These are phyloP conservation scores for Drosophila ananassae DNA, from an alignment of 1,140 invertebrate species.

Conservation along the genomic window DNA sequence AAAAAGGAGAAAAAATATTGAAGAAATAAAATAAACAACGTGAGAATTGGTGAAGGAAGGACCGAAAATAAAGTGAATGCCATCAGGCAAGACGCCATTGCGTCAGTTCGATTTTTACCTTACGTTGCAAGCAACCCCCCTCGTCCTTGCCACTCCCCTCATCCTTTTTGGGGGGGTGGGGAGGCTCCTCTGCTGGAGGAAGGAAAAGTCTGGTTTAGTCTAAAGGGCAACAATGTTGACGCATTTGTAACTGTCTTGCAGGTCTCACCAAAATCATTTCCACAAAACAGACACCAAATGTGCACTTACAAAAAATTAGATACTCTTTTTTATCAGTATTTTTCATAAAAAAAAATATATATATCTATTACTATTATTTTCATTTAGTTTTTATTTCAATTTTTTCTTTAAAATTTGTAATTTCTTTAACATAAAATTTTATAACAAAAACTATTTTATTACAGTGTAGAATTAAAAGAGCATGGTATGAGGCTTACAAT, in stretches of 20 bases:
- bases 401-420: too few relatives aligned
- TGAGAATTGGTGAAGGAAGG: conserved; percentile 17
- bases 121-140: background rate
- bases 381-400: too few relatives aligned
- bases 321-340: too few relatives aligned
- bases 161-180: too few relatives aligned
- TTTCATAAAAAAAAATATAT: too few relatives aligned
- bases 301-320: background rate
- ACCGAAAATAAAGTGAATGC: conserved; percentile 72
- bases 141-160: background rate
- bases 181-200: background rate
- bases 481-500: background rate
- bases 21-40: conserved; percentile 31
- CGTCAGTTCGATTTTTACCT: conserved; percentile 69
- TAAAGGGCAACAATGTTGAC: conserved; percentile 75
- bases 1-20: conserved; percentile 7
- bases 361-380: too few relatives aligned
- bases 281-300: conserved; percentile 6
- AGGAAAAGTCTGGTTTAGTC: conserved; percentile 22
- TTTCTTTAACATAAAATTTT: too few relatives aligned
- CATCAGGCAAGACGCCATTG: conserved; percentile 68
- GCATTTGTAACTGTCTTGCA: conserved; percentile 81
- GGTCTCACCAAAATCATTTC: conserved; percentile 32
- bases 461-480: background rate
- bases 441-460: too few relatives aligned